phyloP scores from a whole-genome alignment of 2,113 vertebrate species.

The Ammodytes dubius region DNA sequence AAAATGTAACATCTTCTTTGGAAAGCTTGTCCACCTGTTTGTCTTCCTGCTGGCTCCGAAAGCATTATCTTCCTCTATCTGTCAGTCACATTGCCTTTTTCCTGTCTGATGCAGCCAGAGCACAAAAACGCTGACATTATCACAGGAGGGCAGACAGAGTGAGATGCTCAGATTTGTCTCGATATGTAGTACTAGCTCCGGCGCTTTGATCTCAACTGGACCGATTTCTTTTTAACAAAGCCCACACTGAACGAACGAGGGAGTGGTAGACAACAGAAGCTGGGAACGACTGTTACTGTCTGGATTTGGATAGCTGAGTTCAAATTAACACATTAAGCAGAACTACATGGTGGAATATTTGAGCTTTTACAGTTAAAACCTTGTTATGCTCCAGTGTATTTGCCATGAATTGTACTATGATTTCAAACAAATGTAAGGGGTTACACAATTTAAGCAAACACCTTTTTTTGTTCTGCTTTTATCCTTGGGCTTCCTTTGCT shows the following conservation, averaged over 20 bases:
- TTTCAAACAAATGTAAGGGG: conserved; percentile 37
- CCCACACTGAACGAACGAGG: not conserved
- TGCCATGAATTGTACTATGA: not conserved
- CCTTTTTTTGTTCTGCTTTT: conserved; percentile 39
- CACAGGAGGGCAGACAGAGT: conserved; percentile 36
- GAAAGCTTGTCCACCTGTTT: conserved; percentile 54
- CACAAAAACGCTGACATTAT: conserved; percentile 54
- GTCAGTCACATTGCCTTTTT: conserved; percentile 50
- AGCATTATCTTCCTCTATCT: conserved; percentile 35
- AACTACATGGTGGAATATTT: not conserved
- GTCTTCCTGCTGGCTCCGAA: conserved; percentile 52
- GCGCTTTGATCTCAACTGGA: conserved; percentile 49
- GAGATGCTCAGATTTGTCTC: conserved; percentile 47
- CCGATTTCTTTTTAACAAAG: conserved; percentile 25
- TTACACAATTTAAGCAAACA: conserved; percentile 25
- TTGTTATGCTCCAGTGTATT: conserved; percentile 18
- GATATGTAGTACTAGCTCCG: conserved; percentile 48
- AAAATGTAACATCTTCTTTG: conserved; percentile 52
- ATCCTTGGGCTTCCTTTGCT: conserved; percentile 22
- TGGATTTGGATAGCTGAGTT: conserved; percentile 2
- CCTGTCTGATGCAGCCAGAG: conserved; percentile 33
- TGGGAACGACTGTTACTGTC: not conserved
- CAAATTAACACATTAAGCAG: conserved; percentile 25
- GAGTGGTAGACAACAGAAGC: conserved; percentile 7
- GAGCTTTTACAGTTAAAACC: not conserved